These are phyloP conservation scores for Xiphophorus couchianus DNA, from an alignment of 2,113 vertebrate species.

Conservation along the genomic window DNA sequence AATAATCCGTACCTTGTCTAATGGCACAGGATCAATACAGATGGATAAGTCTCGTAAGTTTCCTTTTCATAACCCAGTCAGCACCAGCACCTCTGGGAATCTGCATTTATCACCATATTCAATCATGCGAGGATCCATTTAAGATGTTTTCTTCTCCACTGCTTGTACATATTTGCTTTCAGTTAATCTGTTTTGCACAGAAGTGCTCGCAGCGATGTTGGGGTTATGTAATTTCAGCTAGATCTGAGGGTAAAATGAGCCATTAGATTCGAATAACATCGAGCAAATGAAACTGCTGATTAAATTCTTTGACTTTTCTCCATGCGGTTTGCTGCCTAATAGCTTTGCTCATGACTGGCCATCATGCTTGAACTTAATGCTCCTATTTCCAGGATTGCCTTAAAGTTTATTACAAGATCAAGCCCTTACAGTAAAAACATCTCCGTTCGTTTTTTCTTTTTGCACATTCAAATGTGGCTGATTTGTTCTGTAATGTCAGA, in stretches of 20 bases:
- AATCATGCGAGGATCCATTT: constrained; percentile 52
- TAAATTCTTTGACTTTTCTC: constrained; percentile 31
- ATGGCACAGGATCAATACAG: constrained; percentile 72
- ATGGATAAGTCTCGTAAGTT: constrained; percentile 55
- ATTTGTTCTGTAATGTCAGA: constrained; percentile 9
- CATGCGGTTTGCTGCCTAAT: constrained; percentile 2
- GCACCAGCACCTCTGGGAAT: constrained; percentile 62
- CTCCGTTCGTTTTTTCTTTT: background rate
- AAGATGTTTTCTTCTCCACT: constrained; percentile 31
- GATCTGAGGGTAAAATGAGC: constrained; percentile 53
- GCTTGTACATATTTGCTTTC: constrained; percentile 58
- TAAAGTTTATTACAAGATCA: background rate
- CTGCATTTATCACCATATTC: constrained; percentile 49
- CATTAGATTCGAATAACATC: constrained; percentile 47
- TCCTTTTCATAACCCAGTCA: constrained; percentile 71
- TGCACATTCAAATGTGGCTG: background rate
- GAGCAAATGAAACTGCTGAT: constrained; percentile 42
- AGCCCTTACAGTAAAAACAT: background rate
- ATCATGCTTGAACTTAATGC: constrained; percentile 7
- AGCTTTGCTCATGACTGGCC: constrained; percentile 19
- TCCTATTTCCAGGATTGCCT: background rate
- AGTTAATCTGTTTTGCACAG: constrained; percentile 52
- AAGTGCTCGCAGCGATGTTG: constrained; percentile 28
- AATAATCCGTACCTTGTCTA: constrained; percentile 64
- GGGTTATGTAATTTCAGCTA: constrained; percentile 37